A percentile compares a stretch with the other conserved stretches of the same genome.
These are phyloP conservation scores for Drosophila maculinotata DNA, from an alignment of 2,888 invertebrate genomes.

Conservation along the genomic window DNA sequence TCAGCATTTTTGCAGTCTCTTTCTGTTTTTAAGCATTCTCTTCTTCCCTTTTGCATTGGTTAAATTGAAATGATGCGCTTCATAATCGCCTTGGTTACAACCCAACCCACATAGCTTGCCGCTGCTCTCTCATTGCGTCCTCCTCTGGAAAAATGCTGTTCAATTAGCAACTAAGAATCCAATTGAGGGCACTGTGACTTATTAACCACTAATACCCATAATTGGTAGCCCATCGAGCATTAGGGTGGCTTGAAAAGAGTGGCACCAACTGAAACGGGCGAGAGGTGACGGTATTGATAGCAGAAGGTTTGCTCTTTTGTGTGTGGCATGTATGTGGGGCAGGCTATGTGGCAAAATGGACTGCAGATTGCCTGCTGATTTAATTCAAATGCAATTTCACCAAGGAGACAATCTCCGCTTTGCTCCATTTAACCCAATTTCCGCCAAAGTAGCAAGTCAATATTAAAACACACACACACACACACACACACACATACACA, in stretches of 20 bases:
- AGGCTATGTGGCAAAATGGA: constrained; percentile 27
- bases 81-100: constrained; percentile 11
- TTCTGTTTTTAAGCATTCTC: constrained; percentile 5
- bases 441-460: constrained; percentile 64
- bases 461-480: constrained; percentile 51
- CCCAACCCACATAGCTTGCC: not conserved
- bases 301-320: constrained; percentile 1
- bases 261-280: constrained; percentile 5
- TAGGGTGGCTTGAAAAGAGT: constrained; percentile 21
- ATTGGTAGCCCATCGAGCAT: constrained; percentile 44
- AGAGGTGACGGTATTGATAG: not conserved
- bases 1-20: constrained; percentile 9
- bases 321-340: not conserved
- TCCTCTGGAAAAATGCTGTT: constrained; percentile 1
- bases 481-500: constrained; percentile 9
- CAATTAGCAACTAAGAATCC: constrained; percentile 49
- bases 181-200: constrained; percentile 59
- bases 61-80: constrained; percentile 36
- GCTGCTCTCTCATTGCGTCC: not conserved
- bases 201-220: constrained; percentile 61
- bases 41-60: not conserved
- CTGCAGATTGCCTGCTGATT: constrained; percentile 67
- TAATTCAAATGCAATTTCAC: constrained; percentile 65
- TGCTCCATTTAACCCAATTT: constrained; percentile 68
- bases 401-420: constrained; percentile 65